Conservation (phyloP, 2,888 invertebrate genomes). For the Dasypogon diadema region DNA sequence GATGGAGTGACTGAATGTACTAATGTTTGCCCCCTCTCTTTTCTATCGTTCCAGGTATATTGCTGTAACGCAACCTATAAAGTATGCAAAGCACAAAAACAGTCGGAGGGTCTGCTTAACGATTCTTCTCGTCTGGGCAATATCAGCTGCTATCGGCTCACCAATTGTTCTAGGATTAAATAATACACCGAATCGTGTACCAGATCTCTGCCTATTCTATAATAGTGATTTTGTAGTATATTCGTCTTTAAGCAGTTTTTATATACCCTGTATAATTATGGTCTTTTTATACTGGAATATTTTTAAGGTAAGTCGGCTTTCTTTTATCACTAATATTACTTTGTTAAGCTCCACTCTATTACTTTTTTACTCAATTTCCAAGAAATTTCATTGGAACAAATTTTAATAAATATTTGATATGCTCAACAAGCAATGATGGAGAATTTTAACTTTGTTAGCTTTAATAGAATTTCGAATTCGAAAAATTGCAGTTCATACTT, state of each 20-base stretch:
- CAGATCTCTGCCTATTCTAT: constrained; percentile 93
- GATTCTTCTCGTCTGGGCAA: constrained; percentile 95
- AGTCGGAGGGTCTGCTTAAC: constrained; percentile 94
- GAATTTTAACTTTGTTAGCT: no score
- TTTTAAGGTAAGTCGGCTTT: constrained; percentile 89
- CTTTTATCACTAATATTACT: no score
- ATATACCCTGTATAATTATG: constrained; percentile 98
- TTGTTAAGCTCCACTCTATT: no score
- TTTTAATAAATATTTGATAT: no score
- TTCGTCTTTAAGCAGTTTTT: constrained; percentile 98
- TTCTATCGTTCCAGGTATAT: constrained; percentile 84
- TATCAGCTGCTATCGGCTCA: constrained; percentile 94
- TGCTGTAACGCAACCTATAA: constrained; percentile 98
- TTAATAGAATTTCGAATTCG: no score
- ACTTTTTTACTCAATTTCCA: no score
- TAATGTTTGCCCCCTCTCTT: neutral
- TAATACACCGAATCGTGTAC: constrained; percentile 86
- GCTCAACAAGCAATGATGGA: no score
- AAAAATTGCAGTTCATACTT: no score
- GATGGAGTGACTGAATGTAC: neutral
- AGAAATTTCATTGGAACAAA: no score
- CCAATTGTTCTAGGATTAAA: constrained; percentile 97
- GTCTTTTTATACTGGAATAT: constrained; percentile 97
- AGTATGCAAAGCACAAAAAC: constrained; percentile 98
- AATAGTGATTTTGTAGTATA: constrained; percentile 98